Percentiles rank a stretch among this genome's conserved stretches.
Conservation (phyloP, 2,888 invertebrate species). For the Heliconius erato region DNA sequence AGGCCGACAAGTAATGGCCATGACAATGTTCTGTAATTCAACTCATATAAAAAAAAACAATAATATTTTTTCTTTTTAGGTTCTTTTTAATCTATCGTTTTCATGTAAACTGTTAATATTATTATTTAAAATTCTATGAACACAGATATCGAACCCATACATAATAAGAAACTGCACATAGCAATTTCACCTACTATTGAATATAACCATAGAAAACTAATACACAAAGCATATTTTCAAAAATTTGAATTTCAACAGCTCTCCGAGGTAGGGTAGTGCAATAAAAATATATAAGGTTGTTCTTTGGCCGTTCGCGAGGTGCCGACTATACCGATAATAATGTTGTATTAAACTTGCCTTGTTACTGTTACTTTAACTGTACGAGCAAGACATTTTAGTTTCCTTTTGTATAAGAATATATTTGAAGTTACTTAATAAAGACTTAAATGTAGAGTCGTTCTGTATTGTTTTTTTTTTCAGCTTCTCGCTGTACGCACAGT, state of each 20-base stretch:
- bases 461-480: no score
- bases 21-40: no score
- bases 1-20: no score
- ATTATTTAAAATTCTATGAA: neutral
- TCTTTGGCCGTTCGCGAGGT: conserved; percentile 54
- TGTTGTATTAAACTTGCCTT: conserved; percentile 55
- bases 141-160: neutral
- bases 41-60: no score
- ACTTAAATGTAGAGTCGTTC: neutral
- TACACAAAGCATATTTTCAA: conserved; percentile 41
- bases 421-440: neutral
- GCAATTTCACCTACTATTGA: conserved; percentile 31
- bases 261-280: conserved; percentile 50
- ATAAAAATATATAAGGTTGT: conserved; percentile 57
- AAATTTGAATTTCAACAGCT: conserved; percentile 53
- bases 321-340: conserved; percentile 54
- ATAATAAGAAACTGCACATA: conserved; percentile 7
- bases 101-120: no score
- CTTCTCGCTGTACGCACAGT: no score
- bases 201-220: conserved; percentile 41
- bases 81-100: no score
- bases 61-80: no score
- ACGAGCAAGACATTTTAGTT: conserved; percentile 3
- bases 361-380: conserved; percentile 49
- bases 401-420: neutral